A percentile compares a stretch with the other conserved stretches of the same genome.
Evolutionary conservation across 2,113 vertebrate genomes (phyloP).

Genomic region (Gymnarchus niloticus): DNA sequence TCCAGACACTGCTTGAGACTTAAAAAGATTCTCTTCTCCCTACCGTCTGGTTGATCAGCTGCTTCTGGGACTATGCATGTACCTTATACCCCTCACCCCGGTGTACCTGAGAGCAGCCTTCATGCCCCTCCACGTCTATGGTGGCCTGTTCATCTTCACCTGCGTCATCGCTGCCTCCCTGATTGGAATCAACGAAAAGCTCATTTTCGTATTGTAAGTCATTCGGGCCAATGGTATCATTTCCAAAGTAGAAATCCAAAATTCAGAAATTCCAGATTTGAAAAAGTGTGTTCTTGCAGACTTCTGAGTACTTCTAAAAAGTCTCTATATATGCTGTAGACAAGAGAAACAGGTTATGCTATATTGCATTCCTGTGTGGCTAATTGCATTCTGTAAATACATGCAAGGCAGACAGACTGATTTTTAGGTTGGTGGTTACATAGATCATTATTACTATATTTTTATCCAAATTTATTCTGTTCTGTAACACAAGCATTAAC

Average conservation of each 20-base stretch:
- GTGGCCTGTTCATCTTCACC: slow-evolving; percentile 78
- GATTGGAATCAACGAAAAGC: slow-evolving; percentile 93
- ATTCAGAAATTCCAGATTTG: too few species aligned
- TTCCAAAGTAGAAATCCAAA: neutral
- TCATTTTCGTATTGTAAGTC: slow-evolving; percentile 88
- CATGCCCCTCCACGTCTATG: slow-evolving; percentile 83
- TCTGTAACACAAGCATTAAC: too few species aligned
- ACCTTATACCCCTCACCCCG: slow-evolving; percentile 78
- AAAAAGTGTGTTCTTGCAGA: too few species aligned
- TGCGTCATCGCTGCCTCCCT: slow-evolving; percentile 75
- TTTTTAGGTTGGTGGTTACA: neutral
- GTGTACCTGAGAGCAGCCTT: slow-evolving; percentile 61
- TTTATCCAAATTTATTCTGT: neutral
- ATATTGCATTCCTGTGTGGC: neutral
- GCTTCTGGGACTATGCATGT: slow-evolving; percentile 73
- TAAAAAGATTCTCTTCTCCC: neutral
- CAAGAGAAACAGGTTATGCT: too few species aligned
- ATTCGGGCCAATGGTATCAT: neutral
- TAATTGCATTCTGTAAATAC: neutral
- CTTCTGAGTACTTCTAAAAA: too few species aligned
- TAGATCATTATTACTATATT: neutral
- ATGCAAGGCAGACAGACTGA: neutral
- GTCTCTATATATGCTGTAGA: too few species aligned
- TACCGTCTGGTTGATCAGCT: slow-evolving; percentile 56
- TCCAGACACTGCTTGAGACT: neutral